A percentile compares a stretch with the other conserved stretches of the same genome.
Evolutionary conservation across 1,140 invertebrate species (phyloP).

Genomic region (Drosophila orena): DNA sequence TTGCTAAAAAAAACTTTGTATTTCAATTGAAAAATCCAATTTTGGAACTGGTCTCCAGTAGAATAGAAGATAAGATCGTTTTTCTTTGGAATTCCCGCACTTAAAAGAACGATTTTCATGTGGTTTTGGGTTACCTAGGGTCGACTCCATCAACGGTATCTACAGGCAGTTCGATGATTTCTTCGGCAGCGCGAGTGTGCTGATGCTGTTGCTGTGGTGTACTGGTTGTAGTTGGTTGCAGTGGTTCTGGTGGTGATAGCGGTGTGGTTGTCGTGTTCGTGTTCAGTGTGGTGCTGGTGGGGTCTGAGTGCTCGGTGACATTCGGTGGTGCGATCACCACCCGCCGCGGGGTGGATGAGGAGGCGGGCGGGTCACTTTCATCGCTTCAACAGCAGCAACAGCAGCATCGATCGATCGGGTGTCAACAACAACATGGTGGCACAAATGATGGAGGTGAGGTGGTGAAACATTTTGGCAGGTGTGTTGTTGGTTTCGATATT

Average conservation of each 20-base stretch:
- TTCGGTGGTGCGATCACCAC: conserved; percentile 31
- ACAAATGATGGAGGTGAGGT: conserved; percentile 61
- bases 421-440: conserved; percentile 24
- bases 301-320: conserved; percentile 34
- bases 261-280: conserved; percentile 74
- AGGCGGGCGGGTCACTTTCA: conserved; percentile 61
- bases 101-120: not conserved
- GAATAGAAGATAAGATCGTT: not conserved
- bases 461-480: conserved; percentile 44
- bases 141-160: conserved; percentile 76
- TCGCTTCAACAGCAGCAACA: conserved; percentile 54
- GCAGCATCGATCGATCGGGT: not conserved
- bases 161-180: conserved; percentile 76
- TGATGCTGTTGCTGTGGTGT: conserved; percentile 66
- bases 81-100: not conserved
- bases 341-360: conserved; percentile 71
- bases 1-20: not conserved
- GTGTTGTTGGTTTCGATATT: conserved; percentile 28
- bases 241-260: conserved; percentile 74
- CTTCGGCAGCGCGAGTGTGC: conserved; percentile 49
- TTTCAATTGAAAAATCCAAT: not conserved
- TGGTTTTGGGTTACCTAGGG: conserved; percentile 71
- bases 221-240: conserved; percentile 60
- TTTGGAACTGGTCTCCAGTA: not conserved
- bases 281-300: conserved; percentile 68